Percentiles rank a stretch among this genome's conserved stretches.
Evolutionary conservation across 2,113 vertebrate genomes (phyloP).

Genomic region (Cyanoderma ruficeps): DNA sequence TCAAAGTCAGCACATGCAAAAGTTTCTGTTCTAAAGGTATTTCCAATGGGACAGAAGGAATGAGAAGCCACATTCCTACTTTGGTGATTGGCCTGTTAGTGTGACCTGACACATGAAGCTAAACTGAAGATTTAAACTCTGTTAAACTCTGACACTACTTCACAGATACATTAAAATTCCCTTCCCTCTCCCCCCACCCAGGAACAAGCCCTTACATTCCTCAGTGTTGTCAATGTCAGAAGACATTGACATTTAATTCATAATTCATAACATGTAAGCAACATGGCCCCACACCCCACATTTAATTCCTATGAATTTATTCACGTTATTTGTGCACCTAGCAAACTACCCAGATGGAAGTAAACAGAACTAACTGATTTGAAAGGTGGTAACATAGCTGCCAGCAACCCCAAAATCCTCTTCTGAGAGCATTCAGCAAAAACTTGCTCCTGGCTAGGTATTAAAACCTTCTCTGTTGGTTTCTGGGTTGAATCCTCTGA

Average conservation of each 20-base stretch:
- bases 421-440: conserved; percentile 97
- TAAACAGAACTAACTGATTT: conserved; percentile 80
- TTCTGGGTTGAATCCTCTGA: conserved; percentile 62
- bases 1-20: background rate
- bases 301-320: background rate
- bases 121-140: background rate
- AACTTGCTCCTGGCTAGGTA: conserved; percentile 87
- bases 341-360: background rate
- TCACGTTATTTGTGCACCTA: background rate
- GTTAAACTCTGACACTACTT: background rate
- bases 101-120: background rate
- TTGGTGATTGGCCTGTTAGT: background rate
- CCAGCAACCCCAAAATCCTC: conserved; percentile 92
- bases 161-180: background rate
- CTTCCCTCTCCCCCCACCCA: background rate
- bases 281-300: background rate
- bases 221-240: background rate
- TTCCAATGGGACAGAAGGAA: background rate
- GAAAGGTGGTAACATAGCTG: conserved; percentile 92
- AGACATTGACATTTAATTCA: background rate
- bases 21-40: background rate
- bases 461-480: conserved; percentile 73
- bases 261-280: background rate
- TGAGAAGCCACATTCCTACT: background rate
- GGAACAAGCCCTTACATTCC: background rate